Conservation (phyloP, 2,888 invertebrate species). For the Eupsilia transversa region DNA sequence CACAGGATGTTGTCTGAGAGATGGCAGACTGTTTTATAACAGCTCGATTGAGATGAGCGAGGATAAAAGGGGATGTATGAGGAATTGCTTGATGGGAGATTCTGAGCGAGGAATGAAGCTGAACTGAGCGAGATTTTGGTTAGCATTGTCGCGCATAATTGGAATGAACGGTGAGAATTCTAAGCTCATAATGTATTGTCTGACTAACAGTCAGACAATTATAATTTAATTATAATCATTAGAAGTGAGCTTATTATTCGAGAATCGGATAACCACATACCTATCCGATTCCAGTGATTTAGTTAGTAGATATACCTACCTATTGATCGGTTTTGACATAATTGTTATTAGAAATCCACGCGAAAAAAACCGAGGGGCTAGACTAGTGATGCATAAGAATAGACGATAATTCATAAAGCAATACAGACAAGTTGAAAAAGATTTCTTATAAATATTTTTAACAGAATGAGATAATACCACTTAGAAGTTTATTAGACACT, state of each 20-base stretch:
- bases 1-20: constrained; percentile 81
- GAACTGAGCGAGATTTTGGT: constrained; percentile 9
- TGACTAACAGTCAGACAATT: no score
- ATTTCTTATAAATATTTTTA: neutral
- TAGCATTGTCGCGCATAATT: constrained; percentile 20
- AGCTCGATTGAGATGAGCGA: constrained; percentile 46
- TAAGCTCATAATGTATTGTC: no score
- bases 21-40: constrained; percentile 62
- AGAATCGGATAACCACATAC: neutral
- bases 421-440: neutral
- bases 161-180: neutral
- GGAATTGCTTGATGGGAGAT: neutral
- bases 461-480: neutral
- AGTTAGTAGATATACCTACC: neutral
- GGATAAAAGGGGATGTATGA: constrained; percentile 17
- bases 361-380: neutral
- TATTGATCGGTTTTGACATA: no score
- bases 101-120: constrained; percentile 7
- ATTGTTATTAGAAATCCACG: neutral
- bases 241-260: neutral
- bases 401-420: neutral
- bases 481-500: constrained; percentile 26
- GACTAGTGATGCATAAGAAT: neutral
- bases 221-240: no score
- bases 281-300: neutral